These are phyloP conservation scores for Danio rerio DNA, from an alignment of 2,113 vertebrate species.

Conservation along the genomic window DNA sequence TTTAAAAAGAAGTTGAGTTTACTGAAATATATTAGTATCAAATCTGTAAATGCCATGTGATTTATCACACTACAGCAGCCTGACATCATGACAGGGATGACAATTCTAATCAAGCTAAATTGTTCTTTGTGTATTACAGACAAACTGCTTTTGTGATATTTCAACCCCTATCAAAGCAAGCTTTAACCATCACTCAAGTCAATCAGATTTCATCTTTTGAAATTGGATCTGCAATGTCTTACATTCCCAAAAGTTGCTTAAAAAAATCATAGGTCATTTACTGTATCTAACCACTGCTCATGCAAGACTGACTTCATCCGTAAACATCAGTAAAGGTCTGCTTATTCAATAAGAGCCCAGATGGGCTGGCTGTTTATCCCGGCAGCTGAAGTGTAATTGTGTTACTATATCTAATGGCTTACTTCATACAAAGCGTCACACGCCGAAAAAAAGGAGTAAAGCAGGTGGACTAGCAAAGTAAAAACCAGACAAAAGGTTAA, in stretches of 20 bases:
- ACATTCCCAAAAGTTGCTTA: background rate
- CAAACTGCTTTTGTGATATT: background rate
- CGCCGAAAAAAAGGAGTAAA: slow-evolving; percentile 28
- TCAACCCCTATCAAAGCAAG: background rate
- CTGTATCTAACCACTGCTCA: slow-evolving; percentile 37
- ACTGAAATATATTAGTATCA: too few species aligned
- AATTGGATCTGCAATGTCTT: slow-evolving; percentile 2
- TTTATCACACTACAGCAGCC: background rate
- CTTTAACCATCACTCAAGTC: background rate
- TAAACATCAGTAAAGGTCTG: slow-evolving; percentile 42
- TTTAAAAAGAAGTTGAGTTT: too few species aligned
- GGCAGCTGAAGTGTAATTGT: slow-evolving; percentile 41
- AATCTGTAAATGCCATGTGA: background rate
- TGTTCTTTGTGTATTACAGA: background rate
- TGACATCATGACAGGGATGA: background rate
- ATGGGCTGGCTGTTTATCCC: slow-evolving; percentile 45
- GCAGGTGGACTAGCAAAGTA: background rate
- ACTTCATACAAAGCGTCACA: slow-evolving; percentile 18
- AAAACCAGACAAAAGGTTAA: background rate
- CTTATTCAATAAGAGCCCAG: slow-evolving; percentile 56
- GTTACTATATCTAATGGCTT: slow-evolving; percentile 48
- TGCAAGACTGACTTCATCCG: slow-evolving; percentile 38
- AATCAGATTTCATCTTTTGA: background rate
- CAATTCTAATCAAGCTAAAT: background rate
- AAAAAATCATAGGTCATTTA: slow-evolving; percentile 21